These are phyloP conservation scores for Poeciliopsis infans DNA, from an alignment of 2,797 vertebrate species.

Conservation along the genomic window DNA sequence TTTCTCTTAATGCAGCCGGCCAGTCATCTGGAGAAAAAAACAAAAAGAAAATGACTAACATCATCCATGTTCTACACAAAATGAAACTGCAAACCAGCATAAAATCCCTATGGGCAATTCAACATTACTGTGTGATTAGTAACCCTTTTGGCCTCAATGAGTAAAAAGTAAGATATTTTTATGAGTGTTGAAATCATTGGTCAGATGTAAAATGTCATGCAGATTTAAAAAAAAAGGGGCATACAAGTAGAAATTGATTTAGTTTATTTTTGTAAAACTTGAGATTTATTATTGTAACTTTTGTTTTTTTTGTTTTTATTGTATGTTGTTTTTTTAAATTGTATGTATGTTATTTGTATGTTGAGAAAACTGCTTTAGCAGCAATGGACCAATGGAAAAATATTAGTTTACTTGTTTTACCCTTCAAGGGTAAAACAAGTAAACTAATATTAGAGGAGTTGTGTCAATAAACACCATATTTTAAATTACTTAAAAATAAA, in stretches of 20 bases:
- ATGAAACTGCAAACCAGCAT: background rate
- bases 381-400: no score
- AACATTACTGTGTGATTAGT: background rate
- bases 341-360: no score
- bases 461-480: no score
- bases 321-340: no score
- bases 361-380: no score
- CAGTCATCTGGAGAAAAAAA: conserved; percentile 77
- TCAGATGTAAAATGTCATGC: background rate
- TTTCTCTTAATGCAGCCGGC: conserved; percentile 68
- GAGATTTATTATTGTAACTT: no score
- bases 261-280: no score
- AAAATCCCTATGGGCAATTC: background rate
- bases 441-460: no score
- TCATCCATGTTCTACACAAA: background rate
- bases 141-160: background rate
- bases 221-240: background rate
- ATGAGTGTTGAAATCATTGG: background rate
- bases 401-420: no score
- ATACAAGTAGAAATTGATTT: background rate
- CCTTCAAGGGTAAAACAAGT: no score
- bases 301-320: no score
- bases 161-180: background rate
- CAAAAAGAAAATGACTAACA: conserved; percentile 1
- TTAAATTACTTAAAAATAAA: no score